These are phyloP conservation scores for Hirtodrosophila cameraria DNA, from an alignment of 2,888 invertebrate genomes.

Conservation along the genomic window DNA sequence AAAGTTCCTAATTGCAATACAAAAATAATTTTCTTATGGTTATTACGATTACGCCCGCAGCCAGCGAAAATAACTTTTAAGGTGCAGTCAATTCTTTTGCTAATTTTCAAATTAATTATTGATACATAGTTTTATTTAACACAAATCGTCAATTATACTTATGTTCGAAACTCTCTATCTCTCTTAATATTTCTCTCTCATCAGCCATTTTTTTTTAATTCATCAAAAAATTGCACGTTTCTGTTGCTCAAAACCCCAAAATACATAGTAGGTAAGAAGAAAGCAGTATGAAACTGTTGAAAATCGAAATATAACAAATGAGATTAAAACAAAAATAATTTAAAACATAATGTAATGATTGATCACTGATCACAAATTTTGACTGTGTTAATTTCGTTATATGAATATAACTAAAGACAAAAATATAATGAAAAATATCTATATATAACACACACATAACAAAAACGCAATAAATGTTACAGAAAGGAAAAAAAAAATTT, in stretches of 20 bases:
- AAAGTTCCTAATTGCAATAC: slow-evolving; percentile 80
- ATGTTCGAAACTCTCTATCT: slow-evolving; percentile 10
- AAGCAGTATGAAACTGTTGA: slow-evolving; percentile 57
- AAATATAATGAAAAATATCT: slow-evolving; percentile 73
- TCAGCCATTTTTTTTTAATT: neutral
- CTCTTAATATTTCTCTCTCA: neutral
- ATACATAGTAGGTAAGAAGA: slow-evolving; percentile 62
- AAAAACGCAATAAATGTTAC: slow-evolving; percentile 75
- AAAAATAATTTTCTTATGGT: slow-evolving; percentile 68
- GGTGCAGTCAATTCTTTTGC: slow-evolving; percentile 54
- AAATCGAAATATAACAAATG: slow-evolving; percentile 34
- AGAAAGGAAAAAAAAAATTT: slow-evolving; percentile 60
- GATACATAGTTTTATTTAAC: neutral
- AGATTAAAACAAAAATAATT: slow-evolving; percentile 45
- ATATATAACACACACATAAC: slow-evolving; percentile 67
- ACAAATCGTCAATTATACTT: slow-evolving; percentile 51
- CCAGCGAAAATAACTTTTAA: slow-evolving; percentile 49
- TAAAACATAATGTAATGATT: slow-evolving; percentile 81
- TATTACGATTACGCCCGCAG: slow-evolving; percentile 44
- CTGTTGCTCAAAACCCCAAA: slow-evolving; percentile 58
- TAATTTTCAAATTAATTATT: slow-evolving; percentile 35
- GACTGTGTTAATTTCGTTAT: slow-evolving; percentile 84
- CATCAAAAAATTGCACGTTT: slow-evolving; percentile 48
- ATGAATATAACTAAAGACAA: slow-evolving; percentile 66
- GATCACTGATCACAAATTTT: slow-evolving; percentile 84